phyloP scores from a whole-genome alignment of 2,113 vertebrate genomes.

The Phainopepla nitens region DNA sequence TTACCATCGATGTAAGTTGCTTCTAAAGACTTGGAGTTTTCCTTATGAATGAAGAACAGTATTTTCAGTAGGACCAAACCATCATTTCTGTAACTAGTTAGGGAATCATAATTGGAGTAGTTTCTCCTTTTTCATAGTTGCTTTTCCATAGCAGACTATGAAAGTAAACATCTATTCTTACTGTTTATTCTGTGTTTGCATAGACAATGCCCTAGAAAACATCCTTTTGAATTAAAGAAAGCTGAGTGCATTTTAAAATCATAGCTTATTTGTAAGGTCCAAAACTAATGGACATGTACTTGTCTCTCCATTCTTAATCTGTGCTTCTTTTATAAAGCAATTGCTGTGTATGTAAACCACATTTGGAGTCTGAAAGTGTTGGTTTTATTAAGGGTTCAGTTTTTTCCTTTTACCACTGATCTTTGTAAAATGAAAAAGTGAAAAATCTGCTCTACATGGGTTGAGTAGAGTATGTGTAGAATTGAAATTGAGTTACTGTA shows the following conservation, averaged over 20 bases:
- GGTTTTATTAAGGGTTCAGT: background rate
- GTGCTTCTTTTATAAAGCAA: background rate
- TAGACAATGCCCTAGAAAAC: background rate
- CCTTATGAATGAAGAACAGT: background rate
- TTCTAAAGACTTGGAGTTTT: background rate
- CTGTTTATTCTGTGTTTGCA: background rate
- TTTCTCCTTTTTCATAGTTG: background rate
- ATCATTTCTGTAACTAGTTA: background rate
- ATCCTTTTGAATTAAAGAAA: background rate
- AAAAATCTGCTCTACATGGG: background rate
- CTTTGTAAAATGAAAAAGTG: background rate
- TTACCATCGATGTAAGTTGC: background rate
- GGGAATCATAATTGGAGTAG: background rate
- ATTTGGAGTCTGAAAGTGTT: background rate
- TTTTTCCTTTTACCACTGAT: background rate
- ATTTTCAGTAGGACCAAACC: background rate
- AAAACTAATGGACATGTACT: background rate
- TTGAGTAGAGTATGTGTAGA: background rate
- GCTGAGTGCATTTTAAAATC: background rate
- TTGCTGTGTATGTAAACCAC: background rate
- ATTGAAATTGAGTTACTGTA: background rate
- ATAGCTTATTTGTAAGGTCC: background rate
- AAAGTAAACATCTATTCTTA: background rate
- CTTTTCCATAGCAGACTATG: background rate
- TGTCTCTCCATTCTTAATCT: background rate